phyloP scores from a whole-genome alignment of 92 coral and sea anemone species.

The Epizoanthus stellaris region DNA sequence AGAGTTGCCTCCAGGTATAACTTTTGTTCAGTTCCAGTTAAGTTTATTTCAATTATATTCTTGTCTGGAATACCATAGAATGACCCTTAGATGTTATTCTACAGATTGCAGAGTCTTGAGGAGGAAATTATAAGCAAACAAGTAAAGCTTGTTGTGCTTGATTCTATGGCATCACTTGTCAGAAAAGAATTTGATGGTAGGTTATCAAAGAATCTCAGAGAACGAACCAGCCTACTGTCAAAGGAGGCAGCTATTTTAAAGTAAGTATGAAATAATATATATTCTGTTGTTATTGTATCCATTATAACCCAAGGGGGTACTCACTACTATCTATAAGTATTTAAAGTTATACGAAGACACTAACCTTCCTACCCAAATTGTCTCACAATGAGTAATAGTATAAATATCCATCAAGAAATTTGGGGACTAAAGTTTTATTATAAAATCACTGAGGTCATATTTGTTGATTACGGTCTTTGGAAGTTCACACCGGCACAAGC shows the following conservation, averaged over 20 bases:
- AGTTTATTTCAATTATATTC: no score
- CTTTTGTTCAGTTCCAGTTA: neutral
- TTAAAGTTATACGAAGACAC: no score
- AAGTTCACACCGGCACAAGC: no score
- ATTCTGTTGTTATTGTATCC: neutral
- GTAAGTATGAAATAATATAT: constrained; percentile 55
- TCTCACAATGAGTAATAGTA: no score
- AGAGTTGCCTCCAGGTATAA: neutral
- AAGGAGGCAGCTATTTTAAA: constrained; percentile 90
- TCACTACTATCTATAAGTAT: no score
- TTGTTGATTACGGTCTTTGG: no score
- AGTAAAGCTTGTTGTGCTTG: constrained; percentile 83
- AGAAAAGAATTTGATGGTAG: constrained; percentile 95
- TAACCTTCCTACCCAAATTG: no score
- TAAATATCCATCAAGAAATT: no score
- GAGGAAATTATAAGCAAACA: constrained; percentile 84
- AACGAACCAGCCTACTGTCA: constrained; percentile 84
- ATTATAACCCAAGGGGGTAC: neutral
- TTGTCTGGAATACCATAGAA: no score
- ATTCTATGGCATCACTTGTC: constrained; percentile 89
- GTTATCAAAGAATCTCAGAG: constrained; percentile 71
- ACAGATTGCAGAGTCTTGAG: constrained; percentile 84
- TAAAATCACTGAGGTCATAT: no score
- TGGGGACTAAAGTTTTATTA: no score
- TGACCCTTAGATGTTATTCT: neutral